Conservation (phyloP, 1,140 invertebrate species). For the Scaptodrosophila lebanonensis region DNA sequence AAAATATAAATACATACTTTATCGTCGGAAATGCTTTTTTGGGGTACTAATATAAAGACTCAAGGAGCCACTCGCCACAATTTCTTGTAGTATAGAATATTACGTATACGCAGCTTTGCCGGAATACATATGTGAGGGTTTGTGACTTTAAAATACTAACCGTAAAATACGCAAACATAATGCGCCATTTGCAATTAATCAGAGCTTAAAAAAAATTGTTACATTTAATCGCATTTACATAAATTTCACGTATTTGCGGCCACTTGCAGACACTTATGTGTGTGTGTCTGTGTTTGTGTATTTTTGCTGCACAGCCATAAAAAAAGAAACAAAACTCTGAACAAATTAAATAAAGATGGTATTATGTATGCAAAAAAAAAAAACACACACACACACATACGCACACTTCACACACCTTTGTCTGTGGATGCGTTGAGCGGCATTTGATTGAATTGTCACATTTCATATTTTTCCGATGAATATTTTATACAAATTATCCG, state of each 20-base stretch:
- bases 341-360: constrained; percentile 65
- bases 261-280: constrained; percentile 18
- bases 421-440: no score
- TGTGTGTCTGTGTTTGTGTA: no score
- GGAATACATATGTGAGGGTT: no score
- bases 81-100: no score
- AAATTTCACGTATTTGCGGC: no score
- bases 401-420: not conserved
- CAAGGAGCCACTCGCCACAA: no score
- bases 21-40: no score
- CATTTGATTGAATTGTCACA: constrained; percentile 66
- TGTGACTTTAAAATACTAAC: no score
- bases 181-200: constrained; percentile 40
- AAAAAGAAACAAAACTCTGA: constrained; percentile 36
- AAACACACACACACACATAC: not conserved
- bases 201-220: constrained; percentile 44
- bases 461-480: constrained; percentile 29
- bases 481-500: constrained; percentile 16
- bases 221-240: constrained; percentile 66
- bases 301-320: not conserved
- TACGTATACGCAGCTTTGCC: no score
- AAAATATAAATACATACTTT: no score
- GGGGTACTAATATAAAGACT: no score
- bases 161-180: constrained; percentile 18
- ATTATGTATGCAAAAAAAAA: constrained; percentile 33